phyloP scores from a whole-genome alignment of 2,888 invertebrate genomes.

The Nycteola revayana region DNA sequence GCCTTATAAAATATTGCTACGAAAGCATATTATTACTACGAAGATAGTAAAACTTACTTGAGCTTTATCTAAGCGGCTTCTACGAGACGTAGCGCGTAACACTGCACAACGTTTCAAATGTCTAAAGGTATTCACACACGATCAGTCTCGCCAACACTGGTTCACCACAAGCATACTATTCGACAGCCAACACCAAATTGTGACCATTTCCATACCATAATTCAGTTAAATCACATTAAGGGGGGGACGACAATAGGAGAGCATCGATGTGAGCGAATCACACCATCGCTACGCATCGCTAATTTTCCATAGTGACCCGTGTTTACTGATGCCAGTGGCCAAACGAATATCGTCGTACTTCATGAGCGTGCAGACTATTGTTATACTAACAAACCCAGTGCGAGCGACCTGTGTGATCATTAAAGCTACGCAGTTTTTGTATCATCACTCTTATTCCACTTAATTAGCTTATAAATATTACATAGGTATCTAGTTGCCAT shows the following conservation, averaged over 20 bases:
- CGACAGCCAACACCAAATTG: constrained; percentile 74
- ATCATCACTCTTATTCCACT: background rate
- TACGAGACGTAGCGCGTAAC: constrained; percentile 56
- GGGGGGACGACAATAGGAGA: constrained; percentile 78
- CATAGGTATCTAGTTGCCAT: no score
- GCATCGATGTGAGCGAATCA: constrained; percentile 80
- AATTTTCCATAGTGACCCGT: constrained; percentile 66
- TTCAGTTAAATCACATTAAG: constrained; percentile 79
- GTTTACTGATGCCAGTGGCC: constrained; percentile 58
- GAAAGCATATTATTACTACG: background rate
- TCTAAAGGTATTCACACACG: constrained; percentile 48
- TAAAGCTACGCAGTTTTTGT: constrained; percentile 21
- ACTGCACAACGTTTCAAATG: constrained; percentile 52
- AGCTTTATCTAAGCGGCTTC: constrained; percentile 48
- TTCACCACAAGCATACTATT: constrained; percentile 58
- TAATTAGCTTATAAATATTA: no score
- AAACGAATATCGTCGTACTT: constrained; percentile 61
- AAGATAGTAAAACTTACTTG: constrained; percentile 49
- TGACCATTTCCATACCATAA: constrained; percentile 75
- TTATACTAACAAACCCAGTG: constrained; percentile 42
- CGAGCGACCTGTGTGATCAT: constrained; percentile 47
- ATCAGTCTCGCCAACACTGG: constrained; percentile 31
- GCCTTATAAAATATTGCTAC: no score
- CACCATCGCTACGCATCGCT: constrained; percentile 78
- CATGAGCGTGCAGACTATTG: constrained; percentile 46